These are phyloP conservation scores for Clangula hyemalis DNA, from an alignment of 2,797 vertebrate genomes.

Conservation along the genomic window DNA sequence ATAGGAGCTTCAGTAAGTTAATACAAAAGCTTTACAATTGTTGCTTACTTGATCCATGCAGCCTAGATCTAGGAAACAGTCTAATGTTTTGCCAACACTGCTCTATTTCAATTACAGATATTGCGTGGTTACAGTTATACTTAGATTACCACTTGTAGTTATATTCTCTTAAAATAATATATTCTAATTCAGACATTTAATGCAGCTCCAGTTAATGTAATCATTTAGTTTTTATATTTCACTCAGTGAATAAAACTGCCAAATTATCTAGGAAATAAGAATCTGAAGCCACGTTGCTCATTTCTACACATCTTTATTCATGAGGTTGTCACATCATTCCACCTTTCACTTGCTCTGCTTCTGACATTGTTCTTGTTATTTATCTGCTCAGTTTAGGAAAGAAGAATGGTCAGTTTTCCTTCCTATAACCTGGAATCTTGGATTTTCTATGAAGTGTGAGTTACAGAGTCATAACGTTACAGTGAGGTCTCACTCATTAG, in stretches of 20 bases:
- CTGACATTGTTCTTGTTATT: background rate
- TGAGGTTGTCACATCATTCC: background rate
- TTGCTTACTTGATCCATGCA: slow-evolving; percentile 30
- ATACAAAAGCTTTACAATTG: slow-evolving; percentile 11
- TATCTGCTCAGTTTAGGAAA: background rate
- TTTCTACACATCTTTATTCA: background rate
- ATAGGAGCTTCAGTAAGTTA: background rate
- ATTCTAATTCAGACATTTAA: slow-evolving; percentile 32
- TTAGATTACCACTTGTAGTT: slow-evolving; percentile 35
- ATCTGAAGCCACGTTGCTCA: background rate
- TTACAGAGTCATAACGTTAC: background rate
- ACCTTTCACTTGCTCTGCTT: background rate
- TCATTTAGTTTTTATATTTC: background rate
- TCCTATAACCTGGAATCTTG: background rate
- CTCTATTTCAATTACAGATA: slow-evolving; percentile 42
- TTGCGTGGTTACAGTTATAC: slow-evolving; percentile 41
- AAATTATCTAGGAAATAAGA: background rate
- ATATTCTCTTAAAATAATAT: slow-evolving; percentile 18
- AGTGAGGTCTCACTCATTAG: background rate
- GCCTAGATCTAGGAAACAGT: background rate
- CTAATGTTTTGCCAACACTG: slow-evolving; percentile 56
- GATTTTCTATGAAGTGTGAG: background rate
- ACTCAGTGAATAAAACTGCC: background rate
- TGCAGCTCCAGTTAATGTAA: slow-evolving; percentile 14
- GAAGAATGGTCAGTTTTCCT: background rate